Evolutionary conservation across 2,113 vertebrate species (phyloP).

Genomic region (Aix galericulata): DNA sequence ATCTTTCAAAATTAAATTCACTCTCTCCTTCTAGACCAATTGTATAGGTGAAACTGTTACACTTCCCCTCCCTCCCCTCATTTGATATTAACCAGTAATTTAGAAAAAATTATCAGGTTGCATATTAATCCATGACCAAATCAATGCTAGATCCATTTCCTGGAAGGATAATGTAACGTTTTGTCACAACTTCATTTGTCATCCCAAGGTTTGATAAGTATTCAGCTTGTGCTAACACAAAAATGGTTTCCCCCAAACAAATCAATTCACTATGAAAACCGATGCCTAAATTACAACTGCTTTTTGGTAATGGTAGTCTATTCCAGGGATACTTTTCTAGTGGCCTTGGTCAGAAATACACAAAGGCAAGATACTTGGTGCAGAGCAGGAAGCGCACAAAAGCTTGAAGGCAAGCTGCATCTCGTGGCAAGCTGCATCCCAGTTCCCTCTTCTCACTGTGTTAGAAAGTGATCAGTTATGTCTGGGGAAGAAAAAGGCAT

Average conservation of each 20-base stretch:
- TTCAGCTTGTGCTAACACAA: neutral
- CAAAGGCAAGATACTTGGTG: neutral
- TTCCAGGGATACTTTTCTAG: neutral
- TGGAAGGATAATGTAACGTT: neutral
- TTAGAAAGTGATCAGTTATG: neutral
- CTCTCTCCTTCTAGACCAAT: neutral
- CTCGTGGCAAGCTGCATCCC: neutral
- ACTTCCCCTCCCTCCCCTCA: too few relatives aligned
- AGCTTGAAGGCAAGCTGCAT: neutral
- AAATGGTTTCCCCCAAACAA: neutral
- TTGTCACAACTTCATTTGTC: neutral
- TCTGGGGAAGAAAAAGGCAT: neutral
- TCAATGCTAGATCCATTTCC: neutral
- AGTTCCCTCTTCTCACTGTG: rapidly evolving
- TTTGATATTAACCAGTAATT: neutral
- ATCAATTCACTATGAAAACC: neutral
- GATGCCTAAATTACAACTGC: neutral
- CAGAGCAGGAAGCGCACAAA: neutral
- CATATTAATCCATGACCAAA: neutral
- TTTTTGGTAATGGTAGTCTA: neutral
- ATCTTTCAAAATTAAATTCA: neutral
- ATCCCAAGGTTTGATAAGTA: neutral
- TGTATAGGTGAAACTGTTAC: neutral
- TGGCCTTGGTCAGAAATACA: neutral
- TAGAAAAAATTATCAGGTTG: neutral